Evolutionary conservation across 2,888 invertebrate genomes (phyloP), one percentile per base, ranked within the genome.

Genomic region (Pheosia tremula): DNA sequence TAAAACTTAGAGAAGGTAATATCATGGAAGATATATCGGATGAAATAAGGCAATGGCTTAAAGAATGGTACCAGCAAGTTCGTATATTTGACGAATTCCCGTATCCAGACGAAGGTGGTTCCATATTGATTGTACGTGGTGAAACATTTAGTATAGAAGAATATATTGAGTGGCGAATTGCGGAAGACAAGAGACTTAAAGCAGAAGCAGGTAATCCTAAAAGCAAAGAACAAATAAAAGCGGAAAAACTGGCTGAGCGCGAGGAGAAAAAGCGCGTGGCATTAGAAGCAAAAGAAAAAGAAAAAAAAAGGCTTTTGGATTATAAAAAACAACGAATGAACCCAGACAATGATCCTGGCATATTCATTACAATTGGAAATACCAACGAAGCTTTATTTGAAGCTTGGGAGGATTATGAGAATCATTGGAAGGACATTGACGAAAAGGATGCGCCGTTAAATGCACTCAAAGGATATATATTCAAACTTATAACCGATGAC

Each of bases 11-110:
- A 57, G 91, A 93, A 74, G 95, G 94, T 5, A 91, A 95, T 49
- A 91, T 97, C 68, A 95, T 96, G 87, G 97, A 97, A 79, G 96
- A 96, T 73, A 96, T 97, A 82, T 95, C 96, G 50, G 96, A 95
- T 67, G 97, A 97, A 90, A 95, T 97, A 62, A 93, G 96, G 62
- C 95, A 95, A 77, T 97, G 97, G 97, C 96, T 97, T 79, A 82
- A 93, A 56, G 89, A 95, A 60, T 97, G 96, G 96, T 93, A 96
- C 86, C 83, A 85, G 52, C 82, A 84, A 62, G 83, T 91, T 0
- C 91, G 92, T 39, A 86, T 92, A 57, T 97, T 97, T 80, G 97
- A 97, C 66, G 95, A 96, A 68, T 96, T 95, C 81, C 97, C 97
- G 57, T 95, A 95, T 65, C 95, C 95, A 47, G 95, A 95, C 47